Percentiles rank a stretch among this genome's conserved stretches.
Evolutionary conservation across 1,140 invertebrate genomes (phyloP).

Genomic region (Druon quercuslanigerum): DNA sequence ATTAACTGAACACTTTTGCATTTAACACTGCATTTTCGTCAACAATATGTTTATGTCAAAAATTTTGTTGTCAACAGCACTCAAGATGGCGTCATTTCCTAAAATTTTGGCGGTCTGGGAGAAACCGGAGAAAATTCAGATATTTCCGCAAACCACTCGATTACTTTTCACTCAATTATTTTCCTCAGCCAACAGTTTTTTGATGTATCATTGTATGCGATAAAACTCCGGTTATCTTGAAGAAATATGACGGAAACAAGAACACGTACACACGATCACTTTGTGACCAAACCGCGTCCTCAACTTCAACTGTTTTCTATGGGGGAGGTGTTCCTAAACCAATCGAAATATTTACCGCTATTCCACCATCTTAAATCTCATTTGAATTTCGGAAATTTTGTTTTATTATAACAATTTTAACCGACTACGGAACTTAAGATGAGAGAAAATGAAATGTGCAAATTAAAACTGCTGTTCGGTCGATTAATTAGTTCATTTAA

Average conservation of each 20-base stretch:
- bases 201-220: not conserved
- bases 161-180: not conserved
- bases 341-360: not conserved
- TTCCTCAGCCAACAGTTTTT: not conserved
- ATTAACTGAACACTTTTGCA: not conserved
- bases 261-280: not conserved
- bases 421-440: not conserved
- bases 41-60: constrained; percentile 28
- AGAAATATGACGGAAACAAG: not conserved
- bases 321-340: constrained; percentile 1
- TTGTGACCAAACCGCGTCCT: not conserved
- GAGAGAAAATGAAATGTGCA: too few species aligned
- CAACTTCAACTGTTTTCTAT: constrained; percentile 4
- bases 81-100: constrained; percentile 25
- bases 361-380: not conserved
- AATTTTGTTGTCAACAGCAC: constrained; percentile 7
- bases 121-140: not conserved
- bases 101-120: constrained; percentile 10
- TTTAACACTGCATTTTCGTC: not conserved
- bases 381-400: not conserved
- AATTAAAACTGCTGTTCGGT: too few species aligned
- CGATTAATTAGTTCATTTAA: too few species aligned
- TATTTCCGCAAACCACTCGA: not conserved
- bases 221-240: not conserved
- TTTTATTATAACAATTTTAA: too few species aligned